Percentiles rank a stretch among this genome's conserved stretches.
Evolutionary conservation across 1,140 invertebrate species (phyloP).

Genomic region (Brachionus asplanchnoidis): DNA sequence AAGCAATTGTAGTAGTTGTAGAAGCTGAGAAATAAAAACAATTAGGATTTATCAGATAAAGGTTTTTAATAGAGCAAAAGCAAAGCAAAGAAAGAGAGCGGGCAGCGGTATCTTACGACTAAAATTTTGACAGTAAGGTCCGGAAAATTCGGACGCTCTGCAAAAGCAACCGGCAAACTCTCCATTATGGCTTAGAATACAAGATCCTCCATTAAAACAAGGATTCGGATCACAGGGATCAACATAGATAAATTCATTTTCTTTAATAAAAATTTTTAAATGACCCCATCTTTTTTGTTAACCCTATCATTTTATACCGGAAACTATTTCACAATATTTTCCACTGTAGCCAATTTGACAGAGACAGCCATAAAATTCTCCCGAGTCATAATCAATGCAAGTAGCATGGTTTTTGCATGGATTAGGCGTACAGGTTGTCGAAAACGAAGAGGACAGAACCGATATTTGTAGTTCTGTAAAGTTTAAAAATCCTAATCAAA

Average conservation of each 20-base stretch:
- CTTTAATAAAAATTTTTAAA: not conserved
- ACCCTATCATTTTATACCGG: not conserved
- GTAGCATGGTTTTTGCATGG: slow-evolving; percentile 29
- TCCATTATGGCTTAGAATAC: slow-evolving; percentile 46
- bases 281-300: not conserved
- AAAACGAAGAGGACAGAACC: not conserved
- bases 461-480: not conserved
- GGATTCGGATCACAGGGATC: slow-evolving; percentile 43
- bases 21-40: not conserved
- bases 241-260: not conserved
- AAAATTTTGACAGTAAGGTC: slow-evolving; percentile 25
- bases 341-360: slow-evolving; percentile 35
- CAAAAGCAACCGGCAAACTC: slow-evolving; percentile 36
- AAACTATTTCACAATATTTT: not conserved
- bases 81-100: not conserved
- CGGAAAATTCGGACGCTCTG: not conserved
- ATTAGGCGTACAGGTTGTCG: slow-evolving; percentile 2
- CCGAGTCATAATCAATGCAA: not conserved
- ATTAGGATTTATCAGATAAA: slow-evolving; percentile 5
- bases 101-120: not conserved
- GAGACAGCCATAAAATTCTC: slow-evolving; percentile 13
- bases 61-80: not conserved
- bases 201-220: slow-evolving; percentile 67
- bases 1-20: slow-evolving; percentile 2
- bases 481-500: not conserved